These are phyloP conservation scores for Thysanoteuthis rhombus DNA, from an alignment of 2,888 invertebrate genomes.

Conservation along the genomic window DNA sequence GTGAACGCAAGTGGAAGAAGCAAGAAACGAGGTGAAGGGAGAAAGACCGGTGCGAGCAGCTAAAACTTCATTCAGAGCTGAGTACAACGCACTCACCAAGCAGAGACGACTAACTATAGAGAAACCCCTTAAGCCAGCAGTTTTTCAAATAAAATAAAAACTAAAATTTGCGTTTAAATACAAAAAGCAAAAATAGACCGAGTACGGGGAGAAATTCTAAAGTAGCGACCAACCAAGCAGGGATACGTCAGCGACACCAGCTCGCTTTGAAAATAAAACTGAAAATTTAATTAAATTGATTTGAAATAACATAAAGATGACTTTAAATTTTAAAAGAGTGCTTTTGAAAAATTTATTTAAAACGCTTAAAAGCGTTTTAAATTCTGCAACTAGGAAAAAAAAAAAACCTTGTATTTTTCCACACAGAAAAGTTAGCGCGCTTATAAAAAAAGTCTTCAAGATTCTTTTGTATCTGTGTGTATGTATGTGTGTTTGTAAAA, in stretches of 20 bases:
- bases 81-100: constrained; percentile 22
- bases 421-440: neutral
- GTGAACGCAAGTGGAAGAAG: neutral
- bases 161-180: constrained; percentile 1
- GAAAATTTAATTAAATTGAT: constrained; percentile 18
- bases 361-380: neutral
- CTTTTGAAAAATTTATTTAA: neutral
- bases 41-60: neutral
- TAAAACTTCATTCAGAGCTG: neutral
- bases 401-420: neutral
- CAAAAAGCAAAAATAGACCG: neutral
- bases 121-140: constrained; percentile 12
- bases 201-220: neutral
- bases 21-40: neutral
- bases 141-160: neutral
- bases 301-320: constrained; percentile 15
- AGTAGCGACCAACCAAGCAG: constrained; percentile 14
- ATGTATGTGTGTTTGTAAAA: neutral
- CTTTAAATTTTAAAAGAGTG: constrained; percentile 23
- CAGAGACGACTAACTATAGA: neutral
- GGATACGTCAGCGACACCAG: neutral
- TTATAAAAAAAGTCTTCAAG: neutral
- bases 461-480: neutral
- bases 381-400: neutral
- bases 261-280: constrained; percentile 21